These are phyloP conservation scores for Drosophila quadrilineata DNA, from an alignment of 1,140 invertebrate species.

Conservation along the genomic window DNA sequence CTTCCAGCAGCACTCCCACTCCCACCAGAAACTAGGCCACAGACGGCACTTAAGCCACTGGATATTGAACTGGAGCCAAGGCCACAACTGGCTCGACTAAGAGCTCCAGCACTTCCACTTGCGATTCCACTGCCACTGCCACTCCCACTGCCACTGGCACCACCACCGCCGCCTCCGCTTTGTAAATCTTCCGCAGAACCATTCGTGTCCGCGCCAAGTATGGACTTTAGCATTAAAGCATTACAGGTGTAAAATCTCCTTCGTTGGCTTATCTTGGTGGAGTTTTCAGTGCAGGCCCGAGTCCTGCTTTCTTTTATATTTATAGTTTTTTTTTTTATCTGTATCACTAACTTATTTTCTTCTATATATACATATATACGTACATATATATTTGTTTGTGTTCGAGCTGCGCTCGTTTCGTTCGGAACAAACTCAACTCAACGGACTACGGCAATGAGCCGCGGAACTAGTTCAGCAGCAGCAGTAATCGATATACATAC, in stretches of 20 bases:
- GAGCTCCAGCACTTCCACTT: slow-evolving; percentile 3
- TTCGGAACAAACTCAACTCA: not conserved
- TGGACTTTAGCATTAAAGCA: slow-evolving; percentile 80
- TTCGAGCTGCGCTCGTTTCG: not conserved
- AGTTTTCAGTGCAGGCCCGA: slow-evolving; percentile 28
- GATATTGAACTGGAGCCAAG: slow-evolving; percentile 62
- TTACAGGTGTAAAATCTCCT: slow-evolving; percentile 62
- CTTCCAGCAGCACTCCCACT: slow-evolving; percentile 19
- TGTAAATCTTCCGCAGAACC: slow-evolving; percentile 48
- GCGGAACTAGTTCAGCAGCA: not conserved
- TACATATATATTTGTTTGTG: not conserved
- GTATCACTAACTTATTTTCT: too few species aligned
- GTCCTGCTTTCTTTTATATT: slow-evolving; percentile 10
- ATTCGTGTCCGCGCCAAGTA: slow-evolving; percentile 63
- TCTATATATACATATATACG: too few species aligned
- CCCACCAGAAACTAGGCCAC: slow-evolving; percentile 30
- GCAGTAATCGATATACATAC: too few species aligned
- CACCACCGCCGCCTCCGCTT: slow-evolving; percentile 59
- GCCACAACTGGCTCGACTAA: slow-evolving; percentile 42
- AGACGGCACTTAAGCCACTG: slow-evolving; percentile 54
- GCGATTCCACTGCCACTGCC: slow-evolving; percentile 15
- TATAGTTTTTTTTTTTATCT: slow-evolving; percentile 13
- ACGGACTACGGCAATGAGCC: not conserved
- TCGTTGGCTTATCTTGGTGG: slow-evolving; percentile 50
- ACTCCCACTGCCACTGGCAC: slow-evolving; percentile 43